Evolutionary conservation across 2,797 vertebrate genomes (phyloP).

Genomic region (Aplochiton taeniatus): DNA sequence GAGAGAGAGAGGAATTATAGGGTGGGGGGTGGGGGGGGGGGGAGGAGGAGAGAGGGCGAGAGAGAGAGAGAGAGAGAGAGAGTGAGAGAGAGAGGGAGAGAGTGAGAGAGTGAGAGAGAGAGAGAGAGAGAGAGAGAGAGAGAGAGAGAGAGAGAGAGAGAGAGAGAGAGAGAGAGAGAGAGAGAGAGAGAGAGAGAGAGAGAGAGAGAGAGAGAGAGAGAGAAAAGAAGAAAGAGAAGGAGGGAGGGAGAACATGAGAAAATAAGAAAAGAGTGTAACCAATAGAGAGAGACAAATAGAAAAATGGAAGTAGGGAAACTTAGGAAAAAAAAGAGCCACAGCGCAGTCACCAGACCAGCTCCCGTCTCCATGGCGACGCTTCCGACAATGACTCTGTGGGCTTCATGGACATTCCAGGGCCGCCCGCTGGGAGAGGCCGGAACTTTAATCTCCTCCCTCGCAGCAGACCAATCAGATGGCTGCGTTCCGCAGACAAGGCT

Average conservation of each 20-base stretch:
- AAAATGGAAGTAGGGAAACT: not conserved
- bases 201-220: constrained; percentile 37
- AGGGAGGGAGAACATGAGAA: constrained; percentile 1
- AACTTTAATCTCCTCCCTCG: constrained; percentile 50
- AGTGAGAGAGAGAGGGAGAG: no score
- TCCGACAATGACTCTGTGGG: constrained; percentile 58
- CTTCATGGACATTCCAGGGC: constrained; percentile 61
- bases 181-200: not conserved
- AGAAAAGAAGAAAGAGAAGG: not conserved
- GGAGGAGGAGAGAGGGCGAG: constrained; percentile 1
- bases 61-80: not conserved
- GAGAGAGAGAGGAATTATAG: not conserved
- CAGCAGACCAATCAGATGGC: constrained; percentile 39
- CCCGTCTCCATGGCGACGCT: constrained; percentile 47
- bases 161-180: not conserved
- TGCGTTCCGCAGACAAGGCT: constrained; percentile 20
- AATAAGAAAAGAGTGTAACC: no score
- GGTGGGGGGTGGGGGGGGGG: no score
- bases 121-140: constrained; percentile 29
- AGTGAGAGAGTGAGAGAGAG: no score
- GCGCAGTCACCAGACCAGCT: constrained; percentile 37
- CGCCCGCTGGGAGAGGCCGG: constrained; percentile 33
- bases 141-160: constrained; percentile 6
- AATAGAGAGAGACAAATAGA: not conserved
- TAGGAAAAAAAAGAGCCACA: constrained; percentile 26